Evolutionary conservation across 2,113 vertebrate species (phyloP).

Genomic region (Heteronetta atricapilla): DNA sequence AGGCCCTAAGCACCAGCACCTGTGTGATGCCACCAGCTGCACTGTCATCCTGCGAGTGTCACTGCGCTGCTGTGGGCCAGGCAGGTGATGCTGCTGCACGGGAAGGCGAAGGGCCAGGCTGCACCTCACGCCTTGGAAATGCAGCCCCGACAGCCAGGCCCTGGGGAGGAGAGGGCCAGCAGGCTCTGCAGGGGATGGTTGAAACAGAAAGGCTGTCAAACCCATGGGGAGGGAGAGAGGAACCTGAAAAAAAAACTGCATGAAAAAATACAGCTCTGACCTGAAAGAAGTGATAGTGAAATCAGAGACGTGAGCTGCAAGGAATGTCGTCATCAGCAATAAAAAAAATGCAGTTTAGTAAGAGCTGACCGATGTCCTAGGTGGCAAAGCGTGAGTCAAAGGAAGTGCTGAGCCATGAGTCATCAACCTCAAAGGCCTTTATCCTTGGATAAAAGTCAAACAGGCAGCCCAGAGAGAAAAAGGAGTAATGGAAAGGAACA

Average conservation of each 20-base stretch:
- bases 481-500: neutral
- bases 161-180: neutral
- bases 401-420: constrained; percentile 22
- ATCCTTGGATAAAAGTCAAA: constrained; percentile 46
- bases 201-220: neutral
- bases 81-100: neutral
- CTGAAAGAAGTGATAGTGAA: neutral
- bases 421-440: constrained; percentile 42
- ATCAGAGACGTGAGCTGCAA: neutral
- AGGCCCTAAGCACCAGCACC: neutral
- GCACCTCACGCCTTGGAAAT: neutral
- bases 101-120: neutral
- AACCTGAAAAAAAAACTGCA: neutral
- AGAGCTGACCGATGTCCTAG: constrained; percentile 33
- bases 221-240: neutral
- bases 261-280: neutral
- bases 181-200: neutral
- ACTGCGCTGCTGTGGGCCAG: neutral
- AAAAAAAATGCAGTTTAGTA: neutral
- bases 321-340: neutral
- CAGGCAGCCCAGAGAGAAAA: neutral
- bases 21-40: neutral
- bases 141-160: neutral
- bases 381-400: constrained; percentile 44
- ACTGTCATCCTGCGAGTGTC: neutral